phyloP scores from a whole-genome alignment of 2,888 invertebrate species.

The Drepana falcataria region DNA sequence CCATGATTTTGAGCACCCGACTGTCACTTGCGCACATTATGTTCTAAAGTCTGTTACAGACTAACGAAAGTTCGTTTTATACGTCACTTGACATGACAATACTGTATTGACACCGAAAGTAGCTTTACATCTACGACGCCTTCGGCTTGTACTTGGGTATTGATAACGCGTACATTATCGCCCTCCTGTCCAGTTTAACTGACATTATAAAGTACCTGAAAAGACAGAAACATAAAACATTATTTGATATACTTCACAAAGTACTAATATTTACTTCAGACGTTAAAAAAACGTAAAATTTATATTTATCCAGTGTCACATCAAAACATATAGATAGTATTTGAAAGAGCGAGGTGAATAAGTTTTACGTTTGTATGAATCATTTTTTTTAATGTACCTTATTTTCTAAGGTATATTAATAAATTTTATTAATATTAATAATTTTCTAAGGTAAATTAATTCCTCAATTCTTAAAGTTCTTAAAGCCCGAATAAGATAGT shows the following conservation, averaged over 20 bases:
- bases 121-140: constrained; percentile 37
- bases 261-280: background rate
- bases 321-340: constrained; percentile 24
- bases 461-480: no score
- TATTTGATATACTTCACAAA: constrained; percentile 2
- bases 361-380: background rate
- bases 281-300: constrained; percentile 10
- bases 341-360: background rate
- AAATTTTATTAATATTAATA: no score
- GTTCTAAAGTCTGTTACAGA: constrained; percentile 24
- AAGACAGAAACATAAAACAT: constrained; percentile 34
- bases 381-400: no score
- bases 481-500: no score
- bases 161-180: constrained; percentile 50
- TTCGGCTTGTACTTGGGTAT: constrained; percentile 70
- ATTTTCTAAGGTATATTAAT: no score
- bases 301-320: constrained; percentile 28
- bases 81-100: constrained; percentile 22
- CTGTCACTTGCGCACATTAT: constrained; percentile 52
- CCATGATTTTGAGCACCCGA: constrained; percentile 61
- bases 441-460: no score
- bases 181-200: constrained; percentile 48
- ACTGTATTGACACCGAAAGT: constrained; percentile 22
- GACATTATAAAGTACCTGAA: constrained; percentile 70
- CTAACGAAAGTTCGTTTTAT: constrained; percentile 17